Conservation (phyloP, 1,140 invertebrate genomes). For the Proctacanthus coquilletti region DNA sequence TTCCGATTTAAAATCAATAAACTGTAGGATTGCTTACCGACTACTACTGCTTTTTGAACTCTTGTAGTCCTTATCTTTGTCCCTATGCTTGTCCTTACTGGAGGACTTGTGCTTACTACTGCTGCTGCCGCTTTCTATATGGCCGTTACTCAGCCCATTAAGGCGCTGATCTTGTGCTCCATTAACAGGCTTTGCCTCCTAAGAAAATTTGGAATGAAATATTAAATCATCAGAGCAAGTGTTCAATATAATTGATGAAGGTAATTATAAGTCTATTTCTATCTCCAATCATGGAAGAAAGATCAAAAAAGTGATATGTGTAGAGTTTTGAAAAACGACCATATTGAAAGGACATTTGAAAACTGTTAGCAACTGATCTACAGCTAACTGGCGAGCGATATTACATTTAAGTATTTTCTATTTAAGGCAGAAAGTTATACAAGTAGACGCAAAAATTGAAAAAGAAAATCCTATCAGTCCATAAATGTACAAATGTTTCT, state of each 20-base stretch:
- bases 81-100: slow-evolving; percentile 32
- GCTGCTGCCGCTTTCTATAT: slow-evolving; percentile 39
- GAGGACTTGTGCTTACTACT: slow-evolving; percentile 47
- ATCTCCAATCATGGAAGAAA: background rate
- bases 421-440: too few species aligned
- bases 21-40: slow-evolving; percentile 19
- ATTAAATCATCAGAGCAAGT: background rate
- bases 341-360: background rate
- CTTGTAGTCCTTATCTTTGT: slow-evolving; percentile 32
- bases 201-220: background rate
- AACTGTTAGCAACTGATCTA: background rate
- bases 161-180: slow-evolving; percentile 2
- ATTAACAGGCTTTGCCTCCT: slow-evolving; percentile 6
- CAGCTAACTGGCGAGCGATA: too few species aligned
- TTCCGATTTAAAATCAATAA: too few species aligned
- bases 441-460: too few species aligned
- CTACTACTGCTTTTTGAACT: slow-evolving; percentile 8
- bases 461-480: too few species aligned
- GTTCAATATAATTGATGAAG: background rate
- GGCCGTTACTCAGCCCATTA: slow-evolving; percentile 33
- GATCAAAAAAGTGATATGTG: background rate
- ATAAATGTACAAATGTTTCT: too few species aligned
- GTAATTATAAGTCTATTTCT: background rate
- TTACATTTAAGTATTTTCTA: too few species aligned
- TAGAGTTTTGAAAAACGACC: background rate